A percentile compares a stretch with the other conserved stretches of the same genome.
Evolutionary conservation across 2,888 invertebrate genomes (phyloP).

Genomic region (Meliscaeva auricollis): DNA sequence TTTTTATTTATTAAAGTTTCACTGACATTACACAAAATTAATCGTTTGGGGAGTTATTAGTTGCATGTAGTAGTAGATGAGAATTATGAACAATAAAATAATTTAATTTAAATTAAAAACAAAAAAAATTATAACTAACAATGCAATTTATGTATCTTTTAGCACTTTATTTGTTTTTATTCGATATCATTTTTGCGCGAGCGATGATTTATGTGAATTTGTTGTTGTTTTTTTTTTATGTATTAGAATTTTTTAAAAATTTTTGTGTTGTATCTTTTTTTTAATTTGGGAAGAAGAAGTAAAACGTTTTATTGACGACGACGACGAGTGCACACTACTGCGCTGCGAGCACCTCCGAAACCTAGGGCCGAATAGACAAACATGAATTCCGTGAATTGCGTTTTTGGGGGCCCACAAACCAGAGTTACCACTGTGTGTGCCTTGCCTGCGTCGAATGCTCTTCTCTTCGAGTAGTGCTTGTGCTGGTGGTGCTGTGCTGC

Average conservation of each 20-base stretch:
- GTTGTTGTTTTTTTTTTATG: constrained; percentile 58
- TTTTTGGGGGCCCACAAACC: constrained; percentile 81
- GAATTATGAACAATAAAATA: neutral
- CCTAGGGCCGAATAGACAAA: constrained; percentile 84
- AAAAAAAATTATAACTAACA: constrained; percentile 32
- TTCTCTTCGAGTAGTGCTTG: constrained; percentile 52
- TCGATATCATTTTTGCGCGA: constrained; percentile 69
- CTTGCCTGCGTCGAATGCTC: constrained; percentile 73
- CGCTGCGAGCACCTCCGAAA: constrained; percentile 84
- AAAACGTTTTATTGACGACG: constrained; percentile 79
- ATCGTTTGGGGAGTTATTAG: constrained; percentile 18
- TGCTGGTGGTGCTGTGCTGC: constrained; percentile 48
- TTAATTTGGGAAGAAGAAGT: constrained; percentile 77
- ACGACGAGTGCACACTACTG: constrained; percentile 82
- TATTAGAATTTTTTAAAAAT: constrained; percentile 51
- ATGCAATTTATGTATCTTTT: constrained; percentile 50
- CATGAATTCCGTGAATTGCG: constrained; percentile 84
- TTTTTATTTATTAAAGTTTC: constrained; percentile 22
- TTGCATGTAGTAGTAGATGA: neutral
- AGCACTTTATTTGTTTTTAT: constrained; percentile 71
- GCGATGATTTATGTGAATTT: constrained; percentile 49
- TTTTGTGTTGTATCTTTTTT: constrained; percentile 64
- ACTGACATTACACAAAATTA: constrained; percentile 51
- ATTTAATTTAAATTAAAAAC: constrained; percentile 41
- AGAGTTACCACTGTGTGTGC: constrained; percentile 76